Conservation (phyloP, 2,888 invertebrate species). For the Hemithea aestivaria region DNA sequence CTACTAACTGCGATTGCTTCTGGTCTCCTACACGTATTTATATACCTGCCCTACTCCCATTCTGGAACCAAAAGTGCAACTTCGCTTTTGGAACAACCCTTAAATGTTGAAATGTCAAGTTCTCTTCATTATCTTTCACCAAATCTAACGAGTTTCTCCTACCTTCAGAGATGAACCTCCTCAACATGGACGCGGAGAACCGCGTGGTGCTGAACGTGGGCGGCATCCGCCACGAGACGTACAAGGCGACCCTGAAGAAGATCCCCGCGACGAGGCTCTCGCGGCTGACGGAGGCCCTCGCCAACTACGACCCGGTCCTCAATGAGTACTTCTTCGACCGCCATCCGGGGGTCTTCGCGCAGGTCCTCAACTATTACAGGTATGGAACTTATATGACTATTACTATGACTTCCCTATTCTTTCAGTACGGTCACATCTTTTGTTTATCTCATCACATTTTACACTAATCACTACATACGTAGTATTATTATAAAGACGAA, state of each 20-base stretch:
- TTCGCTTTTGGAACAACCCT: too few species aligned
- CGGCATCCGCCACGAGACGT: conserved; percentile 98
- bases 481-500: too few species aligned
- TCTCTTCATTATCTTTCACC: too few species aligned
- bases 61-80: too few species aligned
- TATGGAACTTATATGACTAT: conserved; percentile 45
- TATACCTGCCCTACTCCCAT: too few species aligned
- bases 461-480: too few species aligned
- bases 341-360: conserved; percentile 97
- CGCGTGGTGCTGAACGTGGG: conserved; percentile 99
- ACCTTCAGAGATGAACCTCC: conserved; percentile 87
- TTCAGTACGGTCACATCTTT: too few species aligned
- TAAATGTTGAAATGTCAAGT: too few species aligned
- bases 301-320: conserved; percentile 99
- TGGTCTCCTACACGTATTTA: too few species aligned
- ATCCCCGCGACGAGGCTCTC: conserved; percentile 97
- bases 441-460: too few species aligned
- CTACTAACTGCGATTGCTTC: too few species aligned
- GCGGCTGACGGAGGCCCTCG: conserved; percentile 96
- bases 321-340: conserved; percentile 99
- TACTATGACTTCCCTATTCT: too few species aligned
- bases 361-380: conserved; percentile 98
- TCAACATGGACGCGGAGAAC: conserved; percentile 98
- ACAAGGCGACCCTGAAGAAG: conserved; percentile 97
- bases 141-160: neutral